phyloP scores from a whole-genome alignment of 2,888 invertebrate genomes.

The Acanthopleura granulata region DNA sequence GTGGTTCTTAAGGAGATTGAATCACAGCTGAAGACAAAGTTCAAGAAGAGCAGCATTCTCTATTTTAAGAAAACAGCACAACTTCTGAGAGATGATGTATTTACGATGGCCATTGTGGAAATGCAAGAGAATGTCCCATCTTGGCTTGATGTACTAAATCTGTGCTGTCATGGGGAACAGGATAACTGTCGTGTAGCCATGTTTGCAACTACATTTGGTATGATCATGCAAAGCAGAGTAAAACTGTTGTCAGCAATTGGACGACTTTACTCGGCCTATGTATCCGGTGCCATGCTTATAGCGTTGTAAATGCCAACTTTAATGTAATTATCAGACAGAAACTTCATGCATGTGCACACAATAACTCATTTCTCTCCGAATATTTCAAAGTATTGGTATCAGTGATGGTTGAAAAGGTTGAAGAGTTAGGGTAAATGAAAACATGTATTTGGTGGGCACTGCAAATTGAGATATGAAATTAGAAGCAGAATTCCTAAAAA shows the following conservation, averaged over 20 bases:
- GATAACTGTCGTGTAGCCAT: background rate
- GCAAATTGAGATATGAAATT: no score
- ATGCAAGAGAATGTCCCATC: conserved; percentile 11
- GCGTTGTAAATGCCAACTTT: background rate
- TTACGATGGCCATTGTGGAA: background rate
- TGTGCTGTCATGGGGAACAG: conserved; percentile 2
- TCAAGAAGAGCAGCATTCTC: conserved; percentile 7
- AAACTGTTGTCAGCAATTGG: background rate
- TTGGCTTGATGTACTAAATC: background rate
- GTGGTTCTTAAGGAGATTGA: background rate
- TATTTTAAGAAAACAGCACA: background rate
- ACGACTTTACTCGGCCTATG: background rate
- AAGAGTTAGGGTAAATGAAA: background rate
- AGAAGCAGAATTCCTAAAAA: no score
- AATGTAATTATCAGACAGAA: background rate
- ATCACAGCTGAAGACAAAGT: conserved; percentile 7
- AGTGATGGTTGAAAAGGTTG: background rate
- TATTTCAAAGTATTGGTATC: no score
- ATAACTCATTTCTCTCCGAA: no score
- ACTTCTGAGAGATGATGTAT: background rate
- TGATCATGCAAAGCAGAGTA: conserved; percentile 11
- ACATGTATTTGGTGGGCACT: background rate
- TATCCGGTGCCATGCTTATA: conserved; percentile 1
- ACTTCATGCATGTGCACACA: background rate
- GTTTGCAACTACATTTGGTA: conserved; percentile 12